Evolutionary conservation across 1,140 invertebrate genomes (phyloP), one percentile per base, ranked within the genome.

Genomic region (Asbolus verrucosus): DNA sequence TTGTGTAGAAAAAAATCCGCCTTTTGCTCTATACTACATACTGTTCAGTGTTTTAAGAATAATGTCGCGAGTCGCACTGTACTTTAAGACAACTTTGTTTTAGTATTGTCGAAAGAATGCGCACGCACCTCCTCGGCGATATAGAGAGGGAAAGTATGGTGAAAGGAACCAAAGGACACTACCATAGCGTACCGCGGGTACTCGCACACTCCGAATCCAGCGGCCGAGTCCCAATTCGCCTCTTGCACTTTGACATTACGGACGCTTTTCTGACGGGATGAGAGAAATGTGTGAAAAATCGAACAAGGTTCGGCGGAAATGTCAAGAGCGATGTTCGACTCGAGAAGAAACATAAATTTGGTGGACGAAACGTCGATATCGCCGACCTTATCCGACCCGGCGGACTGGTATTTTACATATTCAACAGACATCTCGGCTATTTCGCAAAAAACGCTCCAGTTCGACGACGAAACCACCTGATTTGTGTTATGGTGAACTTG

Each of bases 131-230:
- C 39, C 15, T 9, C 41, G n/a, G 24, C 24, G 41, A 11, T 46
- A 63, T 39, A 63, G 61, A 63, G 61, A 63, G 61, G 61, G 61
- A 63, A 63, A 38, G 46, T 54, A 31, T 24, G 43, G 65, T 67
- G 65, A 67, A 67, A 67, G 65, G 65, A 67, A 67, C 30, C 21
- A 46, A 46, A 66, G 39, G 39, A 66, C 41, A 36, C 41, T 27
- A 46, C 21, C 46, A 54, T 54, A 54, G 4, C 24, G 46, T 54
- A 54, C 46, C 46, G 46, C 9, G n/a, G 46, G 2, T 54, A 27
- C 9, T n/a, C n/a, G 11, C 33, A 2, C 19, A 27, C 46, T 2
- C 6, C 3, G 33, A 3, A 30, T n/a, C 5, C 46, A 27, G 39
- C 39, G 15, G 13, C 39, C 13, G 13, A 43, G 46, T 54, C 46